Evolutionary conservation across 2,888 invertebrate genomes (phyloP).

Genomic region (Hybos culiciformis): DNA sequence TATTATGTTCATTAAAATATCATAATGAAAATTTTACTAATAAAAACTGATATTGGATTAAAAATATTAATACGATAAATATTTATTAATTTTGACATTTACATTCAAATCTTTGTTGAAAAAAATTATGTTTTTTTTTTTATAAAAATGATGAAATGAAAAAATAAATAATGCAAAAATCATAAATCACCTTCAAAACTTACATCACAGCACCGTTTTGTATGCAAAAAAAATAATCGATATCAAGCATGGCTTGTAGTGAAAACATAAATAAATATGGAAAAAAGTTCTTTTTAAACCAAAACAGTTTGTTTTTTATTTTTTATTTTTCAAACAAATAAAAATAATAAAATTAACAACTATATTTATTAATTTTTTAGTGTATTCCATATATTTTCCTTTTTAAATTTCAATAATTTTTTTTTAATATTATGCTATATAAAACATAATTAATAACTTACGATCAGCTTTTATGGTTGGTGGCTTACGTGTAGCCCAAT

Average conservation of each 20-base stretch:
- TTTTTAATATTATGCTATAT: neutral
- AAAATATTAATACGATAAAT: too few species aligned
- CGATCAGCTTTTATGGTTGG: conserved; percentile 83
- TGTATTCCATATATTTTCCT: neutral
- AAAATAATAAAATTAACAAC: neutral
- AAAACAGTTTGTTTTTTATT: neutral
- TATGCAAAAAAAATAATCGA: conserved; percentile 15
- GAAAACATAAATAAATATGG: neutral
- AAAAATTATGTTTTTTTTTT: too few species aligned
- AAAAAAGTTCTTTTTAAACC: too few species aligned
- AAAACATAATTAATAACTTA: conserved; percentile 31
- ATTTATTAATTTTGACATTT: too few species aligned
- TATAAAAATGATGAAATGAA: conserved; percentile 2
- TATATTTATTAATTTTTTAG: neutral
- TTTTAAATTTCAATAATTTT: neutral
- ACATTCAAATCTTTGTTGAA: too few species aligned
- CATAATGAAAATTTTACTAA: too few species aligned
- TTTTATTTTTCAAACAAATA: neutral
- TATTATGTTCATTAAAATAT: too few species aligned
- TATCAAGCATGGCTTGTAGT: conserved; percentile 9
- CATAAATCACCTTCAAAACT: conserved; percentile 14
- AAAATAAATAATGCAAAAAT: conserved; percentile 6
- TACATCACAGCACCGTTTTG: conserved; percentile 14
- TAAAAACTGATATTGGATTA: too few species aligned
- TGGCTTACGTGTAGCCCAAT: conserved; percentile 99